phyloP scores from a whole-genome alignment of 2,113 vertebrate genomes.

The Hippocampus guttulatus region DNA sequence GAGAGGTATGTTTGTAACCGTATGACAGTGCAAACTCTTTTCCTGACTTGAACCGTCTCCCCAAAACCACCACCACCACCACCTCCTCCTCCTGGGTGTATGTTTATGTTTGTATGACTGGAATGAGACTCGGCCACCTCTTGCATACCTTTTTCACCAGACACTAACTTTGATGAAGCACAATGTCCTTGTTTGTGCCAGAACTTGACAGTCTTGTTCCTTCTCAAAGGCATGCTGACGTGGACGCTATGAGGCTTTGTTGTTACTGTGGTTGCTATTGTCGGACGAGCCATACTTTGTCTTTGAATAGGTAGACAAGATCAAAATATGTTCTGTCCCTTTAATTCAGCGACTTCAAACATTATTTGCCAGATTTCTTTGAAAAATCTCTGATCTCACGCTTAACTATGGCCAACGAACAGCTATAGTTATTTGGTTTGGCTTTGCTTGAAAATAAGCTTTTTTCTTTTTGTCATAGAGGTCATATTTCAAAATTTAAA shows the following conservation, averaged over 20 bases:
- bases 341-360: not conserved
- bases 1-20: conserved; percentile 63
- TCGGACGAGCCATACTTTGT: not conserved
- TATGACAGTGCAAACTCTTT: not conserved
- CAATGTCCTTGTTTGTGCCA: not conserved
- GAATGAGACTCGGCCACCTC: conserved; percentile 30
- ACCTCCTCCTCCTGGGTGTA: not conserved
- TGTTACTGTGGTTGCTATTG: not conserved
- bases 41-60: not conserved
- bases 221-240: not conserved
- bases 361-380: not conserved
- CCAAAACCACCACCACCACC: too few relatives aligned
- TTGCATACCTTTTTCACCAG: conserved; percentile 19
- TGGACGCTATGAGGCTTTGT: not conserved
- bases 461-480: too few relatives aligned
- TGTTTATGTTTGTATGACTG: conserved; percentile 28
- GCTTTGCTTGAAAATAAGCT: too few relatives aligned
- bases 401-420: not conserved
- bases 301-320: not conserved
- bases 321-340: not conserved
- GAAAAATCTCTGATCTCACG: not conserved
- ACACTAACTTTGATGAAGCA: not conserved
- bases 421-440: too few relatives aligned
- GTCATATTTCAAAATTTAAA: too few relatives aligned
- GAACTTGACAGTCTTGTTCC: conserved; percentile 20